Conservation (phyloP, 2,797 vertebrate species). For the Pangasius krempfi region DNA sequence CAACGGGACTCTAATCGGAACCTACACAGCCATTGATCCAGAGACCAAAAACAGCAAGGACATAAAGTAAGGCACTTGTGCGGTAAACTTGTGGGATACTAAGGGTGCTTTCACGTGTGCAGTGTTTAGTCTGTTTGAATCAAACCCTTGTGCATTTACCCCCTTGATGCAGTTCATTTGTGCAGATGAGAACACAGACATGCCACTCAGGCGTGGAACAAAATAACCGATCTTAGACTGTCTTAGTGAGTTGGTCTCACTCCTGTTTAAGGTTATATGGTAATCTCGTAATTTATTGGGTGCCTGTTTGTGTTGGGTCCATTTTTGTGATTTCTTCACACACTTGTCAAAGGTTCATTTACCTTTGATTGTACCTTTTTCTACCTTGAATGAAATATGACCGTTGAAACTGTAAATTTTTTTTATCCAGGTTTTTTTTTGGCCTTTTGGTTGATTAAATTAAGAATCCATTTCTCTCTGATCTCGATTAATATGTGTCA, state of each 20-base stretch:
- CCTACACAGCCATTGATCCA: conserved; percentile 77
- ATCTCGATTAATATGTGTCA: neutral
- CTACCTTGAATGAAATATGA: neutral
- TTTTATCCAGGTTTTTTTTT: neutral
- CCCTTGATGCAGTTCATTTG: neutral
- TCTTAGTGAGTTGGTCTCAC: neutral
- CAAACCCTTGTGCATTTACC: neutral
- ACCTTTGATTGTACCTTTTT: neutral
- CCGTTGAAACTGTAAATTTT: neutral
- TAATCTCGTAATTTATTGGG: neutral
- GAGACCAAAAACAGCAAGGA: conserved; percentile 74
- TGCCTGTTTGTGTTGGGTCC: neutral
- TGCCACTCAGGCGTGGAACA: neutral
- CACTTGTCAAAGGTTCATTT: neutral
- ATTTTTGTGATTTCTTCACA: neutral
- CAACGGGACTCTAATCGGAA: conserved; percentile 69
- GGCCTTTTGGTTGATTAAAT: neutral
- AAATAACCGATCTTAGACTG: neutral
- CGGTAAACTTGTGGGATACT: neutral
- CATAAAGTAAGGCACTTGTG: conserved; percentile 72
- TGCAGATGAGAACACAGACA: neutral
- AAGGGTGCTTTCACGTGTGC: neutral
- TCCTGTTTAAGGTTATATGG: neutral
- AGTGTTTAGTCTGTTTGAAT: neutral
- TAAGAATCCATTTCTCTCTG: neutral